Evolutionary conservation across 2,113 vertebrate species (phyloP).

Genomic region (Polyodon spathula): DNA sequence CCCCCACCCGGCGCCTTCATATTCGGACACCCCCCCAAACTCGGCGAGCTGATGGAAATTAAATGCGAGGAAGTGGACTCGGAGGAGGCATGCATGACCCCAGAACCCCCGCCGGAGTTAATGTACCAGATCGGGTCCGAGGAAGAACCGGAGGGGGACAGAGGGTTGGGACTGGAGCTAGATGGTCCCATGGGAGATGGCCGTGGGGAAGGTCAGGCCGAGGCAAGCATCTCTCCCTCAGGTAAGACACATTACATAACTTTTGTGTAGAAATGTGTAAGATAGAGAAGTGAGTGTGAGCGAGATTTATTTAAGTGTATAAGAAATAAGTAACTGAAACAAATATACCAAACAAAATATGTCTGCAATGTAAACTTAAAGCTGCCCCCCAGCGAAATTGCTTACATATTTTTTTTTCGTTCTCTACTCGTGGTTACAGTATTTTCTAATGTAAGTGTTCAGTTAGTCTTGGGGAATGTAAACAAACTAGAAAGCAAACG

Average conservation of each 20-base stretch:
- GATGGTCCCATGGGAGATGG: slow-evolving; percentile 35
- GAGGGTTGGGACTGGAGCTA: slow-evolving; percentile 36
- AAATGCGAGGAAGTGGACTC: slow-evolving; percentile 72
- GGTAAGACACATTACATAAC: slow-evolving; percentile 41
- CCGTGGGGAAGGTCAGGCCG: slow-evolving; percentile 49
- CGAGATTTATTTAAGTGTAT: too few species aligned
- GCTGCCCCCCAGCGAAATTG: too few species aligned
- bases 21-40: slow-evolving; percentile 60
- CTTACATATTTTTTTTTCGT: too few species aligned
- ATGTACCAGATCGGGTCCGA: slow-evolving; percentile 58
- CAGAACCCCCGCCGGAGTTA: slow-evolving; percentile 51
- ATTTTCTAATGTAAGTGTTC: too few species aligned
- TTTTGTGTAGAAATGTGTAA: background rate
- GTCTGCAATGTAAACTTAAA: too few species aligned
- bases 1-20: slow-evolving; percentile 45
- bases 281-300: too few species aligned
- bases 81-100: slow-evolving; percentile 57
- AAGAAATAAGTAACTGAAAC: too few species aligned
- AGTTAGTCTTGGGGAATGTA: too few species aligned
- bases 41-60: slow-evolving; percentile 60
- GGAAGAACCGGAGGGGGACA: slow-evolving; percentile 61
- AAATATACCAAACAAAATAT: too few species aligned
- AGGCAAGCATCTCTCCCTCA: slow-evolving; percentile 65
- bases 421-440: too few species aligned
- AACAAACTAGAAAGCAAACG: too few species aligned